Base-by-base conservation (phyloP, 2,888 invertebrate genomes). In the Rapana venosa region DNA sequence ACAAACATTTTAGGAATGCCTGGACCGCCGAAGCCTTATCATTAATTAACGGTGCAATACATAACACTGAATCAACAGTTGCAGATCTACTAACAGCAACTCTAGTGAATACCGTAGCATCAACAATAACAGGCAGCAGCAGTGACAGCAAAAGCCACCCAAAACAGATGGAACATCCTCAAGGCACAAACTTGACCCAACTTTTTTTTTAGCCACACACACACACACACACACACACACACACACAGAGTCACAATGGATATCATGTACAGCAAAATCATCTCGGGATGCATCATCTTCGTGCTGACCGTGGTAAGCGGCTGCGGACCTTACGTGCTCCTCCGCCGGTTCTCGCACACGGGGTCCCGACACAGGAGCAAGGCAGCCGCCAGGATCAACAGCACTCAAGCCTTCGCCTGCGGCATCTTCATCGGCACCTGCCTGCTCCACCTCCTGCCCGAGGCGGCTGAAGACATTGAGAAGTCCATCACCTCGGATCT, bases 401-500 rank as follows among this genome's bases (percentile, higher is more conserved):
- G n/a, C 56, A 47, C 90, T 20, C 90, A 91, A 47, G 58, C 91
- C 22, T 30, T 90, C 47, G 91, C 90, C 15, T 81, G 90, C 61
- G 91, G 91, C 22, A 88, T 91, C 32, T 89, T 90, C 66, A 83
- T 91, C 26, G 89, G 88, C 17, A 91, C 90, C 22, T 91, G 89
- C 36, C 81, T 91, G 32, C 81, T 91, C 8, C 74, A 90, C 58
- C 90, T 91, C 5, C 84, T 91, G 0, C 91, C 91, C 0, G 91
- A 91, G 70, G 88, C 89, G 70, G 1, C 74, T 22, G 87, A 88
- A 17, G 22, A 86, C 35, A 81, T 91, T n/a, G 1, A 30, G 22
- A 47, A 90, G 4, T 89, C 88, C 17, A 5, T 90, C 32, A 61
- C 32, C 0, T 87, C 89, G 13, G 87, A 88, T 8, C 32, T 88